These are phyloP conservation scores for Proteles cristata DNA, from an alignment of 2,113 vertebrate genomes.

Conservation along the genomic window DNA sequence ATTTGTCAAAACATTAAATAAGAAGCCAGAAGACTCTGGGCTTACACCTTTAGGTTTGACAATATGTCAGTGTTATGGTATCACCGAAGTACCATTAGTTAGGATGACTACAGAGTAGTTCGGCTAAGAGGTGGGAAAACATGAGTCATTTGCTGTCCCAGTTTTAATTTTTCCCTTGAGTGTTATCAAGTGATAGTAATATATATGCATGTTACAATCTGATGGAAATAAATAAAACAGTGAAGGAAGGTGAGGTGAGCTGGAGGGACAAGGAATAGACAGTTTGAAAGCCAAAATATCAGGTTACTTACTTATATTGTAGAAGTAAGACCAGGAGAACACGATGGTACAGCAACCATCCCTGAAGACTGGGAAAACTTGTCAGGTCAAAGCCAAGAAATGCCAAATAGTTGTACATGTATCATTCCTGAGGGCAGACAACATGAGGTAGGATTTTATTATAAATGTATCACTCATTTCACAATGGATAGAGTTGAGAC, in stretches of 20 bases:
- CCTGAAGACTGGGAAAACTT: slow-evolving; percentile 36
- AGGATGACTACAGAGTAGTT: slow-evolving; percentile 55
- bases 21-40: slow-evolving; percentile 17
- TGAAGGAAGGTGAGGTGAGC: not conserved
- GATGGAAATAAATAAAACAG: slow-evolving; percentile 64
- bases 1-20: slow-evolving; percentile 64
- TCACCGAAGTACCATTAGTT: slow-evolving; percentile 58
- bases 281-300: slow-evolving; percentile 43
- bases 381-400: slow-evolving; percentile 44
- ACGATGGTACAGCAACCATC: not conserved
- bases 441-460: slow-evolving; percentile 36
- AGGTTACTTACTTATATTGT: slow-evolving; percentile 64
- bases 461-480: not conserved
- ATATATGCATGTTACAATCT: slow-evolving; percentile 48
- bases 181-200: slow-evolving; percentile 63
- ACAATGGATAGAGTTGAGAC: not conserved
- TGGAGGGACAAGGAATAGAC: slow-evolving; percentile 50
- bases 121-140: slow-evolving; percentile 76
- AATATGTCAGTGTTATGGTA: not conserved
- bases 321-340: slow-evolving; percentile 24
- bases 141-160: slow-evolving; percentile 72
- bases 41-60: slow-evolving; percentile 39
- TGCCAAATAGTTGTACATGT: slow-evolving; percentile 12
- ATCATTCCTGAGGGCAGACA: slow-evolving; percentile 56
- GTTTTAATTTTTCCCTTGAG: slow-evolving; percentile 25